These are phyloP conservation scores for Pseudachorutes palmiensis DNA, from an alignment of 1,140 invertebrate species.

Conservation along the genomic window DNA sequence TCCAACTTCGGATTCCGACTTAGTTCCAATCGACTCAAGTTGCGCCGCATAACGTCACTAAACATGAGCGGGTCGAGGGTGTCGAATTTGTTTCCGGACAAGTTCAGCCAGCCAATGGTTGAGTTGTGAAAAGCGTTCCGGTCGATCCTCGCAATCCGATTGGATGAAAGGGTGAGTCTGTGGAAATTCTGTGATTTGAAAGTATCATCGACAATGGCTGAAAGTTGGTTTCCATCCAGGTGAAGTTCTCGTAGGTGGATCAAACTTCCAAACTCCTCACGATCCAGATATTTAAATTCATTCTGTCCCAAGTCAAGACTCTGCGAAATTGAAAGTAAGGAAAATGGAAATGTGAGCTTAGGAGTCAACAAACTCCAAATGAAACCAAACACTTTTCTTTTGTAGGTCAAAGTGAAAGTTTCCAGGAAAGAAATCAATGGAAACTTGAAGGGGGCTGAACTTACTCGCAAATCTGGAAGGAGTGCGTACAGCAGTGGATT, in stretches of 20 bases:
- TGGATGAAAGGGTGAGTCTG: constrained; percentile 55
- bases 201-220: constrained; percentile 56
- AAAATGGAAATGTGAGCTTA: neutral
- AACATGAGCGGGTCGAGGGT: constrained; percentile 33
- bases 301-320: constrained; percentile 68
- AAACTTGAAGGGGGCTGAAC: neutral
- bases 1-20: constrained; percentile 31
- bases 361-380: too few relatives aligned
- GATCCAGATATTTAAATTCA: constrained; percentile 62
- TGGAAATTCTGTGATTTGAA: constrained; percentile 52
- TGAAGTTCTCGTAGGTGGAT: constrained; percentile 53
- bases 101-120: constrained; percentile 50
- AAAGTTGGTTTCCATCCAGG: constrained; percentile 67
- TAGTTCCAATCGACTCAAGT: constrained; percentile 32
- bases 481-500: constrained; percentile 67
- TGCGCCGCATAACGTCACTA: constrained; percentile 15
- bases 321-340: constrained; percentile 39
- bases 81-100: constrained; percentile 38
- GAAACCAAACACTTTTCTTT: neutral
- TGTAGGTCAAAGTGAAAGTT: neutral
- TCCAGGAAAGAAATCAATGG: neutral
- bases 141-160: constrained; percentile 52
- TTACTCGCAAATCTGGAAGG: constrained; percentile 50
- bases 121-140: constrained; percentile 50
- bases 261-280: constrained; percentile 63